Evolutionary conservation across 1,140 invertebrate species (phyloP).

Genomic region (Holotrichia oblita): DNA sequence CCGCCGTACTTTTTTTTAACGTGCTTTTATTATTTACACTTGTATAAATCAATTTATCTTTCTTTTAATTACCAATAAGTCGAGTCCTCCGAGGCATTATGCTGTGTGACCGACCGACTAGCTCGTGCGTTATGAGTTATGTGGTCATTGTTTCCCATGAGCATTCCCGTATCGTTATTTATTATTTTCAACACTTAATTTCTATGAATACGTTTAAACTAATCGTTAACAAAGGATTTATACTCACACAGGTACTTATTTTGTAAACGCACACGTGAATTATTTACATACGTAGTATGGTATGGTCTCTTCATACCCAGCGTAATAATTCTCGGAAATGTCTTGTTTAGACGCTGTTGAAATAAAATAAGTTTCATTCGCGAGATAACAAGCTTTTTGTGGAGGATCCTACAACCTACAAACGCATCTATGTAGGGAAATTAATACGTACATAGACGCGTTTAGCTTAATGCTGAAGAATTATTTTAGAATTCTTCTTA

Average conservation of each 20-base stretch:
- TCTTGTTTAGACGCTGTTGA: not conserved
- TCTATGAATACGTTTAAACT: constrained; percentile 39
- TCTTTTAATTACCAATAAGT: constrained; percentile 41
- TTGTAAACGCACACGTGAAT: not conserved
- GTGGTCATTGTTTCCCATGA: constrained; percentile 41
- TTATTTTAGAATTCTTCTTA: too few relatives aligned
- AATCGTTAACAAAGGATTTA: constrained; percentile 35
- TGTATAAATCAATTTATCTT: constrained; percentile 40
- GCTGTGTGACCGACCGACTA: not conserved
- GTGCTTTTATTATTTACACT: constrained; percentile 41
- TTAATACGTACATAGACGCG: not conserved
- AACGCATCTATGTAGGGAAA: not conserved
- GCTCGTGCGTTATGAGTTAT: constrained; percentile 40
- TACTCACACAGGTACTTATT: constrained; percentile 30
- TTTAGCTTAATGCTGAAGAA: too few relatives aligned
- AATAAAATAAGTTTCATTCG: not conserved
- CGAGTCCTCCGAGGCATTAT: constrained; percentile 22
- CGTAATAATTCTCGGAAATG: not conserved
- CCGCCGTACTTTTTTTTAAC: constrained; percentile 35
- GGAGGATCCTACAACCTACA: not conserved
- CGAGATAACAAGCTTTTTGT: not conserved
- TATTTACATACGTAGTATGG: not conserved
- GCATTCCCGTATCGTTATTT: constrained; percentile 34
- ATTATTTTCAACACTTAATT: constrained; percentile 41
- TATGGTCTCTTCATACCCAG: not conserved